A percentile compares a stretch with the other conserved stretches of the same genome.
phyloP scores from a whole-genome alignment of 2,888 invertebrate species.

The Pristionchus entomophagus region DNA sequence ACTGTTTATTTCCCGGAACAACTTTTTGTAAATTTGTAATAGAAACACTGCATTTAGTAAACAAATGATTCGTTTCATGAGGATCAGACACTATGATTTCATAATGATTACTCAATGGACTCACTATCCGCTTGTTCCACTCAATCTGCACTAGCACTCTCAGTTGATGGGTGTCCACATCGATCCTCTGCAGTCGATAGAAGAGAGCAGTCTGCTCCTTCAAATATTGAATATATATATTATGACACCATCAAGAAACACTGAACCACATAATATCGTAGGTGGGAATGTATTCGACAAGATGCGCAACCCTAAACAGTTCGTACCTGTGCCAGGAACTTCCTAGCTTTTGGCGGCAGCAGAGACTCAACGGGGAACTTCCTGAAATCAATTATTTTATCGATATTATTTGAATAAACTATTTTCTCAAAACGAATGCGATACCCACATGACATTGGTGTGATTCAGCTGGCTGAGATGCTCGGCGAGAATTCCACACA shows the following conservation, averaged over 20 bases:
- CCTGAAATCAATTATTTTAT: slow-evolving; percentile 53
- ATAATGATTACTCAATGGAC: too few species aligned
- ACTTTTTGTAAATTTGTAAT: too few species aligned
- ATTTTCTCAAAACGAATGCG: not conserved
- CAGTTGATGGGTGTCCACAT: slow-evolving; percentile 66
- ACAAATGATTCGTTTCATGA: too few species aligned
- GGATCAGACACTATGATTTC: too few species aligned
- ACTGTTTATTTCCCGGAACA: too few species aligned
- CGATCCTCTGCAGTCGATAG: slow-evolving; percentile 55
- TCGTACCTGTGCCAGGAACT: slow-evolving; percentile 61
- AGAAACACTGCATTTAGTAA: too few species aligned
- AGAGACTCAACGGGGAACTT: slow-evolving; percentile 66
- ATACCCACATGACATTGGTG: slow-evolving; percentile 52
- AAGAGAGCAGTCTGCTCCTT: slow-evolving; percentile 53
- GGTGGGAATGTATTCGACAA: not conserved
- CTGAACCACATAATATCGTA: not conserved
- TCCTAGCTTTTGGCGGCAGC: slow-evolving; percentile 66
- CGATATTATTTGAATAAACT: not conserved
- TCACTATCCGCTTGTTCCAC: slow-evolving; percentile 59
- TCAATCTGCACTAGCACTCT: slow-evolving; percentile 65
- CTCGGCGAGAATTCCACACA: slow-evolving; percentile 48
- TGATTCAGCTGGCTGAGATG: slow-evolving; percentile 50
- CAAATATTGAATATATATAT: too few species aligned
- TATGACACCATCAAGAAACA: not conserved
- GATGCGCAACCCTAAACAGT: too few species aligned